phyloP scores from a whole-genome alignment of 1,140 invertebrate species.

The Adoxophyes honmai region DNA sequence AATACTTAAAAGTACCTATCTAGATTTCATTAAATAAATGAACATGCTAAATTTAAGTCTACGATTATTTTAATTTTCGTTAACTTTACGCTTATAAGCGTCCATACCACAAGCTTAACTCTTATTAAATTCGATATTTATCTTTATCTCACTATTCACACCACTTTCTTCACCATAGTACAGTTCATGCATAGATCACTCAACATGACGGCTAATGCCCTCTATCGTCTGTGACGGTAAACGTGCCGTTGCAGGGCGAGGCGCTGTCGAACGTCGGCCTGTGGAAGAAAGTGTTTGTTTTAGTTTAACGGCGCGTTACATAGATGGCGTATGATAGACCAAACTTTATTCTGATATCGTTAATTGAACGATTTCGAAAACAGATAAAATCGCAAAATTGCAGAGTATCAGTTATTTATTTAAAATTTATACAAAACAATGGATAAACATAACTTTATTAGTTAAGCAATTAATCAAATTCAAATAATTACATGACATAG shows the following conservation, averaged over 20 bases:
- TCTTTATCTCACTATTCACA: constrained; percentile 28
- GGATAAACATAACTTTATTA: no score
- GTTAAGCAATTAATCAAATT: no score
- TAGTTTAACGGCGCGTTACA: not conserved
- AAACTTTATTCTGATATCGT: no score
- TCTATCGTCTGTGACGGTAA: constrained; percentile 59
- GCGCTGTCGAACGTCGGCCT: constrained; percentile 33
- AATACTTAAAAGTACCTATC: no score
- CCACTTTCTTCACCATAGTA: not conserved
- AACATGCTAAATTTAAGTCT: no score
- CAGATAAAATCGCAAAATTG: no score
- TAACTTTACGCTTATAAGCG: not conserved
- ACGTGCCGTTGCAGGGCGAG: constrained; percentile 54
- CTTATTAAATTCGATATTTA: constrained; percentile 12
- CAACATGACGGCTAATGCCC: constrained; percentile 39
- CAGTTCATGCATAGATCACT: constrained; percentile 15
- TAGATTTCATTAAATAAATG: no score
- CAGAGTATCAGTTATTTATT: no score
- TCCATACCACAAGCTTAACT: not conserved
- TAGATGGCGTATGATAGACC: constrained; percentile 17
- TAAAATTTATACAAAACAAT: no score
- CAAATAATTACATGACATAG: no score
- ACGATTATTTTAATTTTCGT: not conserved
- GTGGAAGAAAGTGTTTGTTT: constrained; percentile 20
- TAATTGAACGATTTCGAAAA: no score